Conservation (phyloP, 2,888 invertebrate species). For the Microctonus hyperodae region DNA sequence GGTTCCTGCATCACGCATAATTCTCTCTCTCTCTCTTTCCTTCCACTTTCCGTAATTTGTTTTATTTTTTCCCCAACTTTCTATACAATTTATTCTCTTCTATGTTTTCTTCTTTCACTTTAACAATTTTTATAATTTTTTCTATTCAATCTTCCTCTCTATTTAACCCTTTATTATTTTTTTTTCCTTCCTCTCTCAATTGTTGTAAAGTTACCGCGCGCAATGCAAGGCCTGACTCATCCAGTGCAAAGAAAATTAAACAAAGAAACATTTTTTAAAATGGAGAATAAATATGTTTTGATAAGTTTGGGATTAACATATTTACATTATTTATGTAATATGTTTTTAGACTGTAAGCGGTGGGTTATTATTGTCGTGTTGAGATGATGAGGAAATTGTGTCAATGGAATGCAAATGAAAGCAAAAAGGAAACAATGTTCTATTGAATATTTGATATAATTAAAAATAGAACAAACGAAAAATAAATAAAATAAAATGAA, state of each 20-base stretch:
- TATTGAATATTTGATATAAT: constrained; percentile 50
- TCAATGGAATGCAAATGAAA: not conserved
- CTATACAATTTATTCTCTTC: too few relatives aligned
- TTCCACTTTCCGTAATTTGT: not conserved
- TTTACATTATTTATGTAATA: not conserved
- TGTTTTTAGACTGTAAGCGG: not conserved
- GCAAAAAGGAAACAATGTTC: constrained; percentile 38
- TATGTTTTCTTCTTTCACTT: not conserved
- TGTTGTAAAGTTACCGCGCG: constrained; percentile 40
- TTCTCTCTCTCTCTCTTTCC: constrained; percentile 5
- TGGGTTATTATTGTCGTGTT: not conserved
- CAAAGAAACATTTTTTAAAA: not conserved
- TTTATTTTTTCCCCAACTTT: too few relatives aligned
- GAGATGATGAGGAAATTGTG: not conserved
- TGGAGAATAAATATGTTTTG: not conserved
- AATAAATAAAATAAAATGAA: constrained; percentile 19
- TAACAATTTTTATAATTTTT: not conserved
- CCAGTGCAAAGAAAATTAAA: constrained; percentile 10
- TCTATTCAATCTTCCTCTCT: too few relatives aligned
- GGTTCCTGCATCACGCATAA: constrained; percentile 12
- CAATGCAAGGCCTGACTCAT: constrained; percentile 15
- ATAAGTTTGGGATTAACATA: not conserved
- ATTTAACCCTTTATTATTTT: too few relatives aligned
- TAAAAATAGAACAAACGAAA: constrained; percentile 38
- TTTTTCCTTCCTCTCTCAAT: not conserved